These are phyloP conservation scores for Dinothrombium tinctorium DNA, from an alignment of 1,140 invertebrate genomes.

Conservation along the genomic window DNA sequence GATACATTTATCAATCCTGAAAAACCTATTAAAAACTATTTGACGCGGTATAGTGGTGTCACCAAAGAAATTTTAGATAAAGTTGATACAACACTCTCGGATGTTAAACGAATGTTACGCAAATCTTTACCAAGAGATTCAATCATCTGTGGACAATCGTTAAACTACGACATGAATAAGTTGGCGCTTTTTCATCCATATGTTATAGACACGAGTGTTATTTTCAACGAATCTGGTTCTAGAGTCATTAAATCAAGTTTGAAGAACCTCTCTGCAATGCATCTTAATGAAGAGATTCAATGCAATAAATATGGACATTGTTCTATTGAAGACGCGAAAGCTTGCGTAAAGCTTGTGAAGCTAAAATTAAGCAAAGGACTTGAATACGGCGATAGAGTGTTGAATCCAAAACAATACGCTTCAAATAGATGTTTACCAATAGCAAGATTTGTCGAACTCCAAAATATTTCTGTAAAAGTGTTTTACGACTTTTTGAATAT, in stretches of 20 bases:
- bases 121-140: constrained; percentile 54
- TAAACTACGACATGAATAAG: constrained; percentile 64
- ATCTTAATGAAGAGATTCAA: constrained; percentile 59
- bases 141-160: constrained; percentile 73
- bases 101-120: constrained; percentile 51
- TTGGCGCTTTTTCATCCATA: constrained; percentile 85
- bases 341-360: constrained; percentile 60
- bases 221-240: constrained; percentile 61
- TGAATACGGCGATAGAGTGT: constrained; percentile 13
- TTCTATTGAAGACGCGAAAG: constrained; percentile 60
- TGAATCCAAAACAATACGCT: too few species aligned
- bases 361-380: constrained; percentile 48
- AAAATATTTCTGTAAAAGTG: too few species aligned
- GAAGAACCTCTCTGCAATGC: constrained; percentile 40
- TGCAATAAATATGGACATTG: constrained; percentile 41
- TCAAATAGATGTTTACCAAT: too few species aligned
- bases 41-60: constrained; percentile 49
- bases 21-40: constrained; percentile 58
- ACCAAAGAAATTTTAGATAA: constrained; percentile 41
- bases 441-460: too few species aligned
- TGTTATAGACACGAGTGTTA: constrained; percentile 74
- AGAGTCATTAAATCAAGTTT: constrained; percentile 49
- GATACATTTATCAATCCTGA: constrained; percentile 61
- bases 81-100: constrained; percentile 44
- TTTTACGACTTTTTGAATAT: too few species aligned